Conservation (phyloP, 2,113 vertebrate species). For the Psilopogon haemacephalus region DNA sequence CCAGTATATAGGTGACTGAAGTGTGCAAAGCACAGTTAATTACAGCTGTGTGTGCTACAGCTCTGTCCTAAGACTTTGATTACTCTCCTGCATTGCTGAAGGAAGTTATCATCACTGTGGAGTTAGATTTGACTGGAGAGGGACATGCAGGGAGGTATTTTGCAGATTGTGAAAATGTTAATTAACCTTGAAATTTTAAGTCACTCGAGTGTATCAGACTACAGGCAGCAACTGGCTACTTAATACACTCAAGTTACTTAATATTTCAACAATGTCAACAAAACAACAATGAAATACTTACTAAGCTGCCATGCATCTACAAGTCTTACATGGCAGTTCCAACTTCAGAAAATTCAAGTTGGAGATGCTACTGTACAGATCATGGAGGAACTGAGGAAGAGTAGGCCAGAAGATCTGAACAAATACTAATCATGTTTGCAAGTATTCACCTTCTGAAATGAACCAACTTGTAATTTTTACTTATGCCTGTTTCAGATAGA, state of each 20-base stretch:
- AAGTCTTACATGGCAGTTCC: background rate
- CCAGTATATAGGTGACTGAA: background rate
- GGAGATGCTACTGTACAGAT: background rate
- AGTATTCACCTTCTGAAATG: background rate
- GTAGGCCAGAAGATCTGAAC: background rate
- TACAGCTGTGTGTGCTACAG: background rate
- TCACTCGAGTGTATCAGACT: background rate
- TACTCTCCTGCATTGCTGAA: accelerated
- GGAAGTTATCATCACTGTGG: background rate
- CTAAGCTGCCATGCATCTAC: background rate
- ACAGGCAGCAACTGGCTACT: background rate
- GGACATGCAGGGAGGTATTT: background rate
- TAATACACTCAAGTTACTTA: background rate
- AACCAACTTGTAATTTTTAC: background rate
- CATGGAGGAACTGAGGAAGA: background rate
- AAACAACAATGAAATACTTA: background rate
- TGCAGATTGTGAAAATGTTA: background rate
- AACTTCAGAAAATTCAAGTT: accelerated
- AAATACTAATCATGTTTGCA: background rate
- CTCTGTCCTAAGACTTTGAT: background rate
- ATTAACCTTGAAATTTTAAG: background rate
- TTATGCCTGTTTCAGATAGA: background rate
- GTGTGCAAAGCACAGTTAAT: background rate
- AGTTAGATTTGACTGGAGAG: background rate
- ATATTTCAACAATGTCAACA: background rate